Evolutionary conservation across 2,888 invertebrate species (phyloP).

Genomic region (Ellobium chinense): DNA sequence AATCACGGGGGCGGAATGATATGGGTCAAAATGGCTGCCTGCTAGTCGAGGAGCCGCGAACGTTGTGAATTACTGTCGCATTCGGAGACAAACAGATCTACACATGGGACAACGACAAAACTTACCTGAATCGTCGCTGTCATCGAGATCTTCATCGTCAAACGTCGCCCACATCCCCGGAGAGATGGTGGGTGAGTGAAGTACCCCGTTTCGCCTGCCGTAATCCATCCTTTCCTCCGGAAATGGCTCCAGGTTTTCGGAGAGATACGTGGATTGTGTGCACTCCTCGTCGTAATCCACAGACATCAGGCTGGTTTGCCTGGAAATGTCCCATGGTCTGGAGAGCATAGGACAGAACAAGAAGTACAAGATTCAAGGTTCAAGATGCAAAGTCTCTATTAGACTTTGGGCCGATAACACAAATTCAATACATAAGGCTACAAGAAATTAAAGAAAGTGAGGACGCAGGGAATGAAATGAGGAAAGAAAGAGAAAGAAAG

Average conservation of each 20-base stretch:
- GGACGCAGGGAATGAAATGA: neutral
- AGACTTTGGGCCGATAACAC: no score
- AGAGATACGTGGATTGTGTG: constrained; percentile 9
- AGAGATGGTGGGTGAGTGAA: constrained; percentile 41
- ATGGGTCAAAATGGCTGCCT: no score
- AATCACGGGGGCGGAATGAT: no score
- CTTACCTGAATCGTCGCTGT: constrained; percentile 44
- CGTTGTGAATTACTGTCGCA: no score
- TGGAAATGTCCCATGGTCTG: constrained; percentile 48
- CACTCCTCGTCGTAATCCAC: constrained; percentile 45
- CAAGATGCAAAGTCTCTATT: no score
- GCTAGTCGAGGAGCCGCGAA: no score
- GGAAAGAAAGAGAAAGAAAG: constrained; percentile 7
- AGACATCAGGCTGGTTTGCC: constrained; percentile 50
- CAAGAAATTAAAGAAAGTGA: neutral
- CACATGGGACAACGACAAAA: no score
- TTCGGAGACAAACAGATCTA: no score
- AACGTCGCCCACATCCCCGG: constrained; percentile 31
- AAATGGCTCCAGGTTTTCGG: neutral
- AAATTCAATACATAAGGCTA: no score
- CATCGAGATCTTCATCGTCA: constrained; percentile 39
- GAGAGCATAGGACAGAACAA: neutral
- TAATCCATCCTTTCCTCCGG: constrained; percentile 10
- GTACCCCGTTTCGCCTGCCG: constrained; percentile 34
- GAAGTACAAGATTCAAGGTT: no score